Evolutionary conservation across 2,797 vertebrate species (phyloP), one percentile per base, ranked within the genome.

Genomic region (Harpagifer antarcticus): DNA sequence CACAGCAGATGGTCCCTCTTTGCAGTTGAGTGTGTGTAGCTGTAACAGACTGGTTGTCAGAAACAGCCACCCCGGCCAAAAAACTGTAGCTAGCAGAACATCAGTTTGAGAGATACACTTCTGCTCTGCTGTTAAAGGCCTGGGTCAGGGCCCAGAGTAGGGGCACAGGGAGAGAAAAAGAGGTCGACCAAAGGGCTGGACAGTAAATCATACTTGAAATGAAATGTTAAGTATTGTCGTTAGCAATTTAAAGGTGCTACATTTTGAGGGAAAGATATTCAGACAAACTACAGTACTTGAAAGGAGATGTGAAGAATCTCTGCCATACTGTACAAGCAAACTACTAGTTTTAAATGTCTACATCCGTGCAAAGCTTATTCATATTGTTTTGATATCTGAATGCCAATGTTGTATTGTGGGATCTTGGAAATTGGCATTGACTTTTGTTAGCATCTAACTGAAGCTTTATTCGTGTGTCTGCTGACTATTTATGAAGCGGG

Each of bases 1-100:
- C 20, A 13, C 70, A 87, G 67, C 92, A 93, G 91, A 92, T 90
- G 88, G 89, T 86, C 61, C 70, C 48, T 75, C 72, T 86, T 82
- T 86, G 66, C 37, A 14, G 86, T 70, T 67, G 19, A 47, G 66
- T 17, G 61, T 69, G 75, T 59, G 68, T 72, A 5, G n/a, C 15
- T 88, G 79, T 72, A 64, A 20, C 44, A 63, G 66, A 81, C 69
- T 82, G 69, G 62, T 83, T 89, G 82, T 85, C 84, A 62, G 79
- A 60, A 60, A 60, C 27, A 3, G 13, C 72, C 72, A 88, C 68
- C 8, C 54, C 16, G 45, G 65, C 72, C 79, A 78, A 65, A 82
- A 80, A 84, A 86, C 74, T 69, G 67, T 48, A 58, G 52, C 50
- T 7, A n/a, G 23, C 70, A 63, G 68, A 78, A 55, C 76, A 72